A percentile compares a stretch with the other conserved stretches of the same genome.
phyloP scores from a whole-genome alignment of 2,888 invertebrate species.

The Amiota minor region DNA sequence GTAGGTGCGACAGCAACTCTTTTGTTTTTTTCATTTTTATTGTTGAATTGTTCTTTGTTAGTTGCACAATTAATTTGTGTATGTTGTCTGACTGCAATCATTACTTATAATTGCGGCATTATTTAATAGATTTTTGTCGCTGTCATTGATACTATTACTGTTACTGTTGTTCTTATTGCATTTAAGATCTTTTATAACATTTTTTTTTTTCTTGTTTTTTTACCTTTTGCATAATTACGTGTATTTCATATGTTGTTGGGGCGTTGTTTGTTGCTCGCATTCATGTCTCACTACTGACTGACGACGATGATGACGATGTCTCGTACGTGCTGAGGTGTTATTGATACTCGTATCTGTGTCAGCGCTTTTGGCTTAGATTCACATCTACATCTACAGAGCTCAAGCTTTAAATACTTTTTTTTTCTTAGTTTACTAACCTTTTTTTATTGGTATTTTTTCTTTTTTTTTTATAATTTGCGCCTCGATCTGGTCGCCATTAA shows the following conservation, averaged over 20 bases:
- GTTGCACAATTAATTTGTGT: conserved; percentile 51
- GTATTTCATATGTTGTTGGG: not conserved
- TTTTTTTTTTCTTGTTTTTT: not conserved
- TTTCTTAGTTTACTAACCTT: not conserved
- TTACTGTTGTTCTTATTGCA: not conserved
- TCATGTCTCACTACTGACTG: not conserved
- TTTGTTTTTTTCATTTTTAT: conserved; percentile 35
- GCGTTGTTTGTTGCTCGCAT: conserved; percentile 2
- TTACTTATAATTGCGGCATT: conserved; percentile 54
- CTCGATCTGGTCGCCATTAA: conserved; percentile 61
- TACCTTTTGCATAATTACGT: conserved; percentile 1
- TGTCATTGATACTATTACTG: not conserved
- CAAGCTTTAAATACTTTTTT: no score
- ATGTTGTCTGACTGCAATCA: conserved; percentile 59
- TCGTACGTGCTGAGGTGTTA: no score
- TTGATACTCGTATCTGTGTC: no score
- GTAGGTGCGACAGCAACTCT: not conserved
- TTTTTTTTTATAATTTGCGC: conserved; percentile 54
- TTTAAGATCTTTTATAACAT: not conserved
- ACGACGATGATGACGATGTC: not conserved
- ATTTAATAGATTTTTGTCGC: conserved; percentile 11
- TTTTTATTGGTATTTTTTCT: not conserved
- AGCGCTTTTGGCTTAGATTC: no score
- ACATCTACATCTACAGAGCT: no score
- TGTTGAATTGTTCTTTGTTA: not conserved